Conservation (phyloP, 2,888 invertebrate species). For the Oasisia sp. region DNA sequence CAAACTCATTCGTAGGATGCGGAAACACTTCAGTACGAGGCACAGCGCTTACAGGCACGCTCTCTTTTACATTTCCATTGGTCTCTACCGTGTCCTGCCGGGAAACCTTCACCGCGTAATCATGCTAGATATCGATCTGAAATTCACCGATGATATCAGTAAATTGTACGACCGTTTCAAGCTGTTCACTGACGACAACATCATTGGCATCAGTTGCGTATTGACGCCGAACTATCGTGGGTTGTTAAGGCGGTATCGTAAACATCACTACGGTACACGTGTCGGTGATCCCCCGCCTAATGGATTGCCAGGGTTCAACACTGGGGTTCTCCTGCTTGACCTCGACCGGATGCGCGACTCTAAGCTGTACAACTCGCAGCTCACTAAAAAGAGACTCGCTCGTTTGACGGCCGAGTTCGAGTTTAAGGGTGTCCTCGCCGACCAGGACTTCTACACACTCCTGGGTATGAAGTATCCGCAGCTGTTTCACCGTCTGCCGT, state of each 20-base stretch:
- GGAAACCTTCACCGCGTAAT: slow-evolving; percentile 72
- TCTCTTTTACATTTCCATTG: slow-evolving; percentile 81
- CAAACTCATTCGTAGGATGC: slow-evolving; percentile 76
- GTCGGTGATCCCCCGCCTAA: slow-evolving; percentile 72
- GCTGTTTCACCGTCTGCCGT: slow-evolving; percentile 78
- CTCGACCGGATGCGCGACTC: slow-evolving; percentile 76
- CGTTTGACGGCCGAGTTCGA: slow-evolving; percentile 63
- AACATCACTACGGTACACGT: slow-evolving; percentile 72
- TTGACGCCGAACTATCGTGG: slow-evolving; percentile 81
- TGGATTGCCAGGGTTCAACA: slow-evolving; percentile 79
- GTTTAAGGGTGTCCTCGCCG: slow-evolving; percentile 75
- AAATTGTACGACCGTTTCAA: slow-evolving; percentile 77
- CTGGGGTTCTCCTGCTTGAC: slow-evolving; percentile 80
- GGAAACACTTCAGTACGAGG: slow-evolving; percentile 76
- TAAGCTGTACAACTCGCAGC: slow-evolving; percentile 71
- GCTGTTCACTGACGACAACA: slow-evolving; percentile 72
- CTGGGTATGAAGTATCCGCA: slow-evolving; percentile 77
- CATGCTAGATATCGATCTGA: slow-evolving; percentile 82
- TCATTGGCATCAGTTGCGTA: slow-evolving; percentile 78
- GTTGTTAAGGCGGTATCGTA: slow-evolving; percentile 75
- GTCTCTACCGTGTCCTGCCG: slow-evolving; percentile 77
- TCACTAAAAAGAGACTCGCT: slow-evolving; percentile 52
- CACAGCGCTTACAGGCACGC: slow-evolving; percentile 82
- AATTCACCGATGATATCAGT: slow-evolving; percentile 76
- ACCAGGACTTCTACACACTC: slow-evolving; percentile 84